Evolutionary conservation across 92 coral and sea anemone genomes (phyloP).

Genomic region (Zoanthus sociatus): DNA sequence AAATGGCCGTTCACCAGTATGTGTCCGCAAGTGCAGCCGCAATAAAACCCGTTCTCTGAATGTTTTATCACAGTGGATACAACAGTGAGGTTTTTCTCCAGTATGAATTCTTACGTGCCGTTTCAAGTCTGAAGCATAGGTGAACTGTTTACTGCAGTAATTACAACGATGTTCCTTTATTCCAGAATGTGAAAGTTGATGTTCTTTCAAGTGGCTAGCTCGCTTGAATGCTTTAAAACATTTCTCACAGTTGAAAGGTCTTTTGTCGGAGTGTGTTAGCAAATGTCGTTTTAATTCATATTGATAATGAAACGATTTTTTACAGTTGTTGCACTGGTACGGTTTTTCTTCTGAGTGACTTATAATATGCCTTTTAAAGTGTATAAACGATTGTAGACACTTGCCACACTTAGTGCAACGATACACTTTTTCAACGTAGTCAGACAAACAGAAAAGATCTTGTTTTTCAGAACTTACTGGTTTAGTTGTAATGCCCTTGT

Average conservation of each 20-base stretch:
- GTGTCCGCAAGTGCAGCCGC: background rate
- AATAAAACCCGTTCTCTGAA: background rate
- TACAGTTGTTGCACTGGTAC: background rate
- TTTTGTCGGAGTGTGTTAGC: constrained; percentile 7
- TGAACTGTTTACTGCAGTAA: constrained; percentile 3
- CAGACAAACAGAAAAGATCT: constrained; percentile 24
- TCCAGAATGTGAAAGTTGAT: background rate
- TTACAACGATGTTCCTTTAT: constrained; percentile 6
- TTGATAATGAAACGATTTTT: background rate
- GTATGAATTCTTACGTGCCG: constrained; percentile 23
- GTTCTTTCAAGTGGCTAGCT: constrained; percentile 7
- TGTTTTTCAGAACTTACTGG: background rate
- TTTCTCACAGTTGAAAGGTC: constrained; percentile 3
- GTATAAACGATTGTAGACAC: background rate
- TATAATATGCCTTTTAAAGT: background rate
- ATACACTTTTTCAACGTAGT: background rate
- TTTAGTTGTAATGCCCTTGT: background rate
- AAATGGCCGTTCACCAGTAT: constrained; percentile 8
- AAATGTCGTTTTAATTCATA: background rate
- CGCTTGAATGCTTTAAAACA: constrained; percentile 19
- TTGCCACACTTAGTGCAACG: background rate
- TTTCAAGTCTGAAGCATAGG: constrained; percentile 19
- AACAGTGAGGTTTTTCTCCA: constrained; percentile 21
- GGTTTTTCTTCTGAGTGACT: background rate
- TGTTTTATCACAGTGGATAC: background rate